Base-by-base conservation (phyloP, 2,888 invertebrate genomes). In the Arrhopalites spinosus region DNA sequence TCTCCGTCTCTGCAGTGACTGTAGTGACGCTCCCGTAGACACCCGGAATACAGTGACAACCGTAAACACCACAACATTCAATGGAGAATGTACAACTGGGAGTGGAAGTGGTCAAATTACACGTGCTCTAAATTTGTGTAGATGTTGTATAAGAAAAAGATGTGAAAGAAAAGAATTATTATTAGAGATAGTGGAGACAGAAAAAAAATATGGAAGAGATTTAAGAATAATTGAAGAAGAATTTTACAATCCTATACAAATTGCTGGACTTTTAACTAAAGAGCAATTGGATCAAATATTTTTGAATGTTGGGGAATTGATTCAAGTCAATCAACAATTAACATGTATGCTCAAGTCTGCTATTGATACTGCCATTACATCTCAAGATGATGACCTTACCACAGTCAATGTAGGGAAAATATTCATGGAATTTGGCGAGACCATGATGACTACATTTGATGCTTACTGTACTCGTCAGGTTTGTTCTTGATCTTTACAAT, bases 391-490 rank as follows among this genome's bases (percentile, higher is more conserved):
- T 84, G 96, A 96, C 86, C 88, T 95, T 78, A 87, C 92, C 78
- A 93, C 93, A 56, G 94, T 96, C 45, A 94, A 95, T 85, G 92
- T 96, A 80, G 97, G 96, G 1, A 92, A 92, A 86, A 90, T 96
- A 83, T 92, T 98, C 85, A 87, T 96, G 81, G 95, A 96, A 84
- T 72, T 79, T 73, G 94, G 95, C 43, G 92, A 93, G 77, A 92
- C 93, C 74, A 96, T 97, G 96, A 88, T 98, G 82, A 92, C 94
- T 84, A 95, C 95, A 50, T 98, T 97, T 86, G 96, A 96, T 87
- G 93, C 92, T 72, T 98, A 97, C 85, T 97, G 97, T 86, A 93
- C 96, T 47, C 90, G 95, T 81, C 96, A 89, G 86, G 88, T 88
- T 36, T 36, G 36, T 36, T 7, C 36, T 36, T 7, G 11, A 36